Evolutionary conservation across 2,113 vertebrate genomes (phyloP).

Genomic region (Nematolebias whitei): DNA sequence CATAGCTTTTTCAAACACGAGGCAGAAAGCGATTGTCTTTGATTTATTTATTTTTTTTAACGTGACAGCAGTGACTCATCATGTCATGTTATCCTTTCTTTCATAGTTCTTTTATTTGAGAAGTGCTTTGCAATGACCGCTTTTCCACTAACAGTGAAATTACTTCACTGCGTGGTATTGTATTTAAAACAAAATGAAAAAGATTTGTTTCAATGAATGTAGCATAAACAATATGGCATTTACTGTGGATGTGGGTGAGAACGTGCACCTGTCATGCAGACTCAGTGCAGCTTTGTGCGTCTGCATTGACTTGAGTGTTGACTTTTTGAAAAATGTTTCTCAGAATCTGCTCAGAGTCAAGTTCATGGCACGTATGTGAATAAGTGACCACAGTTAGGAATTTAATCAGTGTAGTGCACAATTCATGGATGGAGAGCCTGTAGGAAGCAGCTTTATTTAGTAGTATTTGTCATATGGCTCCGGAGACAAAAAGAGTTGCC

Average conservation of each 20-base stretch:
- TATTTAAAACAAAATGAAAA: slow-evolving; percentile 8
- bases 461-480: neutral
- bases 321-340: neutral
- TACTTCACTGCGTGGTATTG: neutral
- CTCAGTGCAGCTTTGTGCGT: neutral
- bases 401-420: neutral
- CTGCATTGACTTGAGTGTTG: neutral
- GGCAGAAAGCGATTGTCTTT: slow-evolving; percentile 35
- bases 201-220: slow-evolving; percentile 18
- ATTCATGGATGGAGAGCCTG: neutral
- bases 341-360: neutral
- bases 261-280: slow-evolving; percentile 1
- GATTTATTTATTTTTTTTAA: slow-evolving; percentile 33
- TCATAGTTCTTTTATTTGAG: slow-evolving; percentile 24
- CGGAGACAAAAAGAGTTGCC: neutral
- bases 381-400: too few relatives aligned
- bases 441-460: neutral
- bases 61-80: slow-evolving; percentile 29
- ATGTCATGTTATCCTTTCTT: slow-evolving; percentile 42
- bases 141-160: slow-evolving; percentile 25
- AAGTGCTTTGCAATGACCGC: slow-evolving; percentile 1
- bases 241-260: neutral
- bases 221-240: slow-evolving; percentile 8
- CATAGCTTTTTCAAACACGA: slow-evolving; percentile 34
- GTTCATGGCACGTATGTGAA: neutral